Evolutionary conservation across 2,888 invertebrate species (phyloP), one percentile per base, ranked within the genome.

Genomic region (Lithosia quadra): DNA sequence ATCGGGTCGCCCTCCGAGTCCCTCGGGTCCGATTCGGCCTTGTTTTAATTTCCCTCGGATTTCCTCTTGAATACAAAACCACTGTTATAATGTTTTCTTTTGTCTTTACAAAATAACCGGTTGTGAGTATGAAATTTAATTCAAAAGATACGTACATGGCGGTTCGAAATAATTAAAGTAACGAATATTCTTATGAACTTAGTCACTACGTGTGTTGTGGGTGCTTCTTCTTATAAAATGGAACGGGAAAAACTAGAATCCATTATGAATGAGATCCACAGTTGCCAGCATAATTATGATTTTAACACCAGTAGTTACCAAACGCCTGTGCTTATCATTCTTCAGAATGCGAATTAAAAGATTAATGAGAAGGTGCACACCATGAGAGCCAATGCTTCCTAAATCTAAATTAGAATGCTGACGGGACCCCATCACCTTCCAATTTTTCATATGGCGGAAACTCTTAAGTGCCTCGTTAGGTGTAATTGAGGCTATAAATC

Each of bases 41-140:
- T 78, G 82, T 85, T 86, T 86, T 86, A 84, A 86, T 84, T 86
- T 86, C 81, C 80, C 74, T 69, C 74, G 78, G 78, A 81, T 80
- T 82, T 82, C 69, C 71, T 69, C 75, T 78, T 78, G 78, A 79
- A 83, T 83, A 79, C 74, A 78, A 82, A 84, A 78, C 79, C 84
- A 78, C 75, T 77, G 76, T 77, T 76, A 77, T 75, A 69, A 81
- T 78, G 76, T 74, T 76, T 71, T 71, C 75, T 79, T 79, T 77
- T 79, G 75, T 68, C 62, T 76, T 61, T 66, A 71, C 70, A 63
- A 59, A 64, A 77, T 71, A 73, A 71, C 53, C 59, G 53, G 60
- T 66, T 63, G 55, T 55, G 65, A 9, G 10, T 24, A 56, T 34
- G 53, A 67, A 34, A 71, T 75, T 72, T 62, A 65, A 67, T 72